These are phyloP conservation scores for Sinocyclocheilus anophthalmus DNA, from an alignment of 2,113 vertebrate species.

Conservation along the genomic window DNA sequence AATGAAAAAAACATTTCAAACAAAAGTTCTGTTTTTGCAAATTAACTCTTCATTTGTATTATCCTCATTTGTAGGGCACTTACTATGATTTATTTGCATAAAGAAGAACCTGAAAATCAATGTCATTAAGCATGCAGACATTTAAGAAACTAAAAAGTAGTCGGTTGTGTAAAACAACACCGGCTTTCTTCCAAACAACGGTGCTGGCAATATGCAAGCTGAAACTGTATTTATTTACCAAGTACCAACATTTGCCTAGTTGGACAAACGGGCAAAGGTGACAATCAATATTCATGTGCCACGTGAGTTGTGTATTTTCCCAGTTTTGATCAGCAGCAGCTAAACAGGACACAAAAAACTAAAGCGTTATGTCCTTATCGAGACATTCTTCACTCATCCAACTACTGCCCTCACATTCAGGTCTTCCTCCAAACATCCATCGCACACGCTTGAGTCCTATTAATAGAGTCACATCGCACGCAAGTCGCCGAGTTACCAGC, in stretches of 20 bases:
- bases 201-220: neutral
- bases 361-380: neutral
- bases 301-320: neutral
- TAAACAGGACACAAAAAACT: neutral
- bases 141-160: neutral
- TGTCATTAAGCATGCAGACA: neutral
- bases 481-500: slow-evolving; percentile 25
- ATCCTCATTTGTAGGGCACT: neutral
- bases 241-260: neutral
- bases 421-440: slow-evolving; percentile 8
- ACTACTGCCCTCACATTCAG: slow-evolving; percentile 31
- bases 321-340: neutral
- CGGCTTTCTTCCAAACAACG: neutral
- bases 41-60: neutral
- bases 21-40: too few relatives aligned
- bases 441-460: slow-evolving; percentile 22
- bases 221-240: neutral
- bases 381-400: slow-evolving; percentile 13
- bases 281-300: neutral
- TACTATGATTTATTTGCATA: neutral
- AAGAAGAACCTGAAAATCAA: neutral
- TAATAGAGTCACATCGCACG: slow-evolving; percentile 29
- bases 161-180: neutral
- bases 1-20: too few relatives aligned
- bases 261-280: neutral